Conservation (phyloP, 2,797 vertebrate species). For the Pantherophis vulpinus region DNA sequence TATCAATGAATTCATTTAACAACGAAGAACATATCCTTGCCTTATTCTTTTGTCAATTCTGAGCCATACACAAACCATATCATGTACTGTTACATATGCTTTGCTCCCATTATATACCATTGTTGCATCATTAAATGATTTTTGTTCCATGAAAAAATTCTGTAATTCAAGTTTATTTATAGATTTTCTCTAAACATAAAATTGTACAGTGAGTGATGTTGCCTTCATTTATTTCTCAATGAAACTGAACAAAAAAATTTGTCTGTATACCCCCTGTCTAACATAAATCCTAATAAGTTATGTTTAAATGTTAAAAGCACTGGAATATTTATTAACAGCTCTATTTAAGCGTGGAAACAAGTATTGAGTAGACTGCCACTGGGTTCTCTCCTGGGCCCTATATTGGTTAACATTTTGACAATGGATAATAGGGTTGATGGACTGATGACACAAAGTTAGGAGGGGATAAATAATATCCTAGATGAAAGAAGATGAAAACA, state of each 20-base stretch:
- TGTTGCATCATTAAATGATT: neutral
- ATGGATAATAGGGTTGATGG: neutral
- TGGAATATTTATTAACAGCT: neutral
- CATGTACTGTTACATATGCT: neutral
- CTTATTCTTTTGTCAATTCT: neutral
- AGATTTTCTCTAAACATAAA: neutral
- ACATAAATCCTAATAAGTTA: neutral
- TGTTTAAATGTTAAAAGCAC: neutral
- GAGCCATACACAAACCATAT: neutral
- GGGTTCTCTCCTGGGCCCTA: neutral
- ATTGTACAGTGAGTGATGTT: neutral
- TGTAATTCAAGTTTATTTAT: neutral
- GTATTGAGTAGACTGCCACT: neutral
- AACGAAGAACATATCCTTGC: neutral
- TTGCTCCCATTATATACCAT: neutral
- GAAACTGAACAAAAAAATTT: neutral
- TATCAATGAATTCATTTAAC: neutral
- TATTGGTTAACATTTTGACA: neutral
- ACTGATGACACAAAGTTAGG: neutral
- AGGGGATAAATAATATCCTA: neutral
- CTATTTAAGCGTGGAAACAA: neutral
- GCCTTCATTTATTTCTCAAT: neutral
- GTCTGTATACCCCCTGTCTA: neutral
- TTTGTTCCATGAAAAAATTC: neutral
- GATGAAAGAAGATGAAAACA: neutral